Evolutionary conservation across 2,888 invertebrate species (phyloP), one percentile per base, ranked within the genome.

Genomic region (Dilophus febrilis): DNA sequence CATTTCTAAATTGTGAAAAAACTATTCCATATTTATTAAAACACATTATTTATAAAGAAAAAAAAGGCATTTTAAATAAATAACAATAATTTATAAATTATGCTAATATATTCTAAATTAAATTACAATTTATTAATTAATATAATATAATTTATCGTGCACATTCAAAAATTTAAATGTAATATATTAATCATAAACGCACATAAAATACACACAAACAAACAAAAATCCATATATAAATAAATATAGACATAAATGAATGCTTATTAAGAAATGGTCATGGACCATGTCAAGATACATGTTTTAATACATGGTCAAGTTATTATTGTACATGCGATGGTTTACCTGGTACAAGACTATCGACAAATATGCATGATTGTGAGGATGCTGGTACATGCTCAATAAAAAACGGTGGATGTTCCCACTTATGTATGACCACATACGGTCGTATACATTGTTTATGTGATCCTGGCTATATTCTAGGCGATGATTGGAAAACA

Each of bases 251-350:
- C 55, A 59, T 71, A 47, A 70, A 75, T 55, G 74, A 74, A 55
- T 75, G 74, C 50, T 57, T 70, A 22, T 56, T 69, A 47, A 67
- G 72, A 49, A 73, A 73, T 53, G 75, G 73, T 18, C 63, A 63
- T 47, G 75, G 74, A 7, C 73, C 74, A 12, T 77, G 76, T 51
- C 71, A 76, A 53, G 73, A 72, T 49, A 62, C 61, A 32, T 77
- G 76, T 53, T 54, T 55, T 44, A 76, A 76, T 54, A 64, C 64
- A 30, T 61, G 64, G 49, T 73, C 74, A 30, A 63, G 67, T 44
- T 75, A 72, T 57, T 56, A 56, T 45, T 76, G 75, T 52, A 63
- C 65, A 41, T 76, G 75, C 51, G 59, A 59, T 41, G 59, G 64
- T 45, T 58, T 72, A 31, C 65, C 67, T n/a, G 74, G 74, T 42